Conservation (phyloP, 2,888 invertebrate species). For the Dolomedes plantarius region DNA sequence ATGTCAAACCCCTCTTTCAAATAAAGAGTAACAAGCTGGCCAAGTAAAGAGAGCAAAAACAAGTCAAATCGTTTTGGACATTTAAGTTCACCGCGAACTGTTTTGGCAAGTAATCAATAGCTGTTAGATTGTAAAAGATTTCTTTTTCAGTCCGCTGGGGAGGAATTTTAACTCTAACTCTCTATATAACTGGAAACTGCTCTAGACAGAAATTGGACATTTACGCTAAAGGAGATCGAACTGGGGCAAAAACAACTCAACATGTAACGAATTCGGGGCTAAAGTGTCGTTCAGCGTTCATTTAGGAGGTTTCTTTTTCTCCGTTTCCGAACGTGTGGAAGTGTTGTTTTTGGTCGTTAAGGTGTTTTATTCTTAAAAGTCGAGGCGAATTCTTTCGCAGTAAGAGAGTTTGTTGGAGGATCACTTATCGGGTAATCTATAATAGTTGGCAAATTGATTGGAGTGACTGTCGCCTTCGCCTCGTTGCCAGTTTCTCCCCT, state of each 20-base stretch:
- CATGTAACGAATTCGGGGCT: background rate
- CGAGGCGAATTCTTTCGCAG: background rate
- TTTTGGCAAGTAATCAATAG: background rate
- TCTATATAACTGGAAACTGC: background rate
- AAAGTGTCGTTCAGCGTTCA: conserved; percentile 1
- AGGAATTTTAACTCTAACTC: background rate
- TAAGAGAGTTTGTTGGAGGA: background rate
- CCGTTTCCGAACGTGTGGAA: background rate
- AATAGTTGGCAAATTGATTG: background rate
- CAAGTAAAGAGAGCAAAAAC: background rate
- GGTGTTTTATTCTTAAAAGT: background rate
- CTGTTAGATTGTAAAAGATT: background rate
- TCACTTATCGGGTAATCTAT: conserved; percentile 3
- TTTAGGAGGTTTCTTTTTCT: background rate
- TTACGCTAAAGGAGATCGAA: background rate
- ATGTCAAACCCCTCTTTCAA: too few relatives aligned
- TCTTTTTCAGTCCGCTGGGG: background rate
- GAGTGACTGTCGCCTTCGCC: too few relatives aligned
- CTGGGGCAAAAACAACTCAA: background rate
- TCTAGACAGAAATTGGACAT: conserved; percentile 3
- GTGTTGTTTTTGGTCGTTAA: conserved; percentile 2
- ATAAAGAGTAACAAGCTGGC: too few relatives aligned
- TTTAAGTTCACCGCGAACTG: background rate
- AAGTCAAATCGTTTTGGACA: background rate
- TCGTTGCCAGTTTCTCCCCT: too few relatives aligned